Evolutionary conservation across 2,113 vertebrate species (phyloP).

Genomic region (Egretta garzetta): DNA sequence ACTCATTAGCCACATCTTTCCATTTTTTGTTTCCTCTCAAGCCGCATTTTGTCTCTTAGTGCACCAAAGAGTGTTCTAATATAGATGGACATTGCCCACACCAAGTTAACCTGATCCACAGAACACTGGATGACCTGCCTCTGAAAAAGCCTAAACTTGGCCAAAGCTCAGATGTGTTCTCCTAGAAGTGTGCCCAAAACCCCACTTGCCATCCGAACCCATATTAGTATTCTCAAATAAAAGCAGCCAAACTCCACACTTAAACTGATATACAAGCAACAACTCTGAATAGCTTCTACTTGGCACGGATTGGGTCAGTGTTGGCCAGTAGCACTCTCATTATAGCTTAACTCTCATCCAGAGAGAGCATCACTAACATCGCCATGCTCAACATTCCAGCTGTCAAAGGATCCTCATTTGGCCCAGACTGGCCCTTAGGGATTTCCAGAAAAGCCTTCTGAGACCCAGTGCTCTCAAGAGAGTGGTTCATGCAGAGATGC

Average conservation of each 20-base stretch:
- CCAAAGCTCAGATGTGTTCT: neutral
- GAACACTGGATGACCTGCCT: neutral
- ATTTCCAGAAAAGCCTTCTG: neutral
- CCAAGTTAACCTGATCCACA: neutral
- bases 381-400: neutral
- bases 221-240: neutral
- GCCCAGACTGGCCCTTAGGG: neutral
- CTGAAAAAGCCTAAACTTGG: neutral
- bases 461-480: neutral
- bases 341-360: neutral
- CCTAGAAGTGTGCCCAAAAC: fast-evolving
- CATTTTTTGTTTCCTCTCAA: neutral
- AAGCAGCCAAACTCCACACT: neutral
- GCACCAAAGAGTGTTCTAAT: neutral
- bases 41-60: neutral
- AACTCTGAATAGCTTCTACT: neutral
- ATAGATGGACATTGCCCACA: neutral
- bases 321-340: neutral
- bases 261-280: neutral
- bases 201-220: neutral
- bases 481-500: neutral
- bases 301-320: neutral
- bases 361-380: neutral
- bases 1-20: neutral
- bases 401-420: neutral